Base-by-base conservation (phyloP, 2,888 invertebrate genomes). In the Scaptomyza cyrtandrae region DNA sequence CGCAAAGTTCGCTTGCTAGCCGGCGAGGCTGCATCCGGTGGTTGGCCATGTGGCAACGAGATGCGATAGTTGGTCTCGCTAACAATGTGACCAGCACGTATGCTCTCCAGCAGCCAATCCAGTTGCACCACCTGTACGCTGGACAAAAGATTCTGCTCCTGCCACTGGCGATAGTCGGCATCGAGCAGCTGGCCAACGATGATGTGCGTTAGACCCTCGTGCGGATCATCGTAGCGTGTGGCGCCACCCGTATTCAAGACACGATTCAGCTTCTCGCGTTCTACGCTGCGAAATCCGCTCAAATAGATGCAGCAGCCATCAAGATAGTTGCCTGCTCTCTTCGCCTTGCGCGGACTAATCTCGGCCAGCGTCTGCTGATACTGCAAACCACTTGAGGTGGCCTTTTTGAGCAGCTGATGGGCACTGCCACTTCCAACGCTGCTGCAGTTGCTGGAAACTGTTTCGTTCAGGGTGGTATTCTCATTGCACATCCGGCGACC, bases 271-370 rank as follows among this genome's bases (percentile, higher is more conserved):
- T 95, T 96, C 71, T 96, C 96, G 13, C 94, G 92, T 64, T 95
- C 94, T 41, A 93, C 93, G 0, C 92, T 69, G n/a, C 92, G 91
- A 87, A 96, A 96, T 6, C 96, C 96, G 75, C 94, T 93, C 37
- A 96, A 87, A 85, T 94, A 96, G 44, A 96, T 93, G 92, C 95
- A 96, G 90, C 97, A 98, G 52, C 98, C 98, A 93, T 98, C 98
- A 60, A 98, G 94, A 90, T 97, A 97, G 65, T 95, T 93, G 35
- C 97, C 97, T 70, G 95, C 95, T 89, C 94, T 94, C 89, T 95
- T 95, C 1, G 95, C 95, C 63, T 93, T 93, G 59, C 94, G 94
- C 74, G 96, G 93, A 80, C 96, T 95, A 44, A 96, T 92, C 58
- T 92, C 90, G 44, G 82, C 80, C 37, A 86, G 80, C 0, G 83